Evolutionary conservation across 1,140 invertebrate species (phyloP).

Genomic region (Aleiodes sp.): DNA sequence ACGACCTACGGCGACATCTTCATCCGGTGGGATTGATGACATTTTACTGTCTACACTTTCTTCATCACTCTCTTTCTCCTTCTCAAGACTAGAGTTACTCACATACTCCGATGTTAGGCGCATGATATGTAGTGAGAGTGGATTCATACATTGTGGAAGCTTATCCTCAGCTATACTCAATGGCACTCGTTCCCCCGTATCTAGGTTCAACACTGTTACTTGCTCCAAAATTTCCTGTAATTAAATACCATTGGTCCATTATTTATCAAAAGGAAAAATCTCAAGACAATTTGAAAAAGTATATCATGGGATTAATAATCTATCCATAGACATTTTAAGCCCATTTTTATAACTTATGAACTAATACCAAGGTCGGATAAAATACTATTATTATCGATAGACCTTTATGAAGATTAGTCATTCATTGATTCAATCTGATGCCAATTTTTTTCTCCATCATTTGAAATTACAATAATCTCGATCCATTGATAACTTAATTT

Average conservation of each 20-base stretch:
- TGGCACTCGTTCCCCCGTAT: slow-evolving; percentile 90
- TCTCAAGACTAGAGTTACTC: slow-evolving; percentile 77
- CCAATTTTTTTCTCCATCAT: too few relatives aligned
- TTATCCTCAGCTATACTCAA: slow-evolving; percentile 91
- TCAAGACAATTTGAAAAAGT: too few relatives aligned
- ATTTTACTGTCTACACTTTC: slow-evolving; percentile 84
- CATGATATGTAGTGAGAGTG: slow-evolving; percentile 94
- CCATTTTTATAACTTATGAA: neutral
- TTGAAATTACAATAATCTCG: too few relatives aligned
- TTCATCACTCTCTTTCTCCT: slow-evolving; percentile 83
- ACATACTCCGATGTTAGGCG: slow-evolving; percentile 89
- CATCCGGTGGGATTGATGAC: slow-evolving; percentile 70
- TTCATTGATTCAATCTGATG: too few relatives aligned
- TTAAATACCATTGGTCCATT: slow-evolving; percentile 6
- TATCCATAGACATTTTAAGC: neutral
- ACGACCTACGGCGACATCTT: slow-evolving; percentile 63
- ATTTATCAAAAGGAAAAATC: too few relatives aligned
- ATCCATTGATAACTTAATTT: too few relatives aligned
- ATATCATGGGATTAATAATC: neutral
- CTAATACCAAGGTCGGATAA: too few relatives aligned
- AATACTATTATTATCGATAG: too few relatives aligned
- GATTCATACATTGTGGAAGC: slow-evolving; percentile 86
- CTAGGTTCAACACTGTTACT: slow-evolving; percentile 91
- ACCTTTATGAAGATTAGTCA: too few relatives aligned
- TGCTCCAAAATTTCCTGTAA: slow-evolving; percentile 87